Base-by-base conservation (phyloP, 2,888 invertebrate genomes). In the Pristionchus maxplancki region DNA sequence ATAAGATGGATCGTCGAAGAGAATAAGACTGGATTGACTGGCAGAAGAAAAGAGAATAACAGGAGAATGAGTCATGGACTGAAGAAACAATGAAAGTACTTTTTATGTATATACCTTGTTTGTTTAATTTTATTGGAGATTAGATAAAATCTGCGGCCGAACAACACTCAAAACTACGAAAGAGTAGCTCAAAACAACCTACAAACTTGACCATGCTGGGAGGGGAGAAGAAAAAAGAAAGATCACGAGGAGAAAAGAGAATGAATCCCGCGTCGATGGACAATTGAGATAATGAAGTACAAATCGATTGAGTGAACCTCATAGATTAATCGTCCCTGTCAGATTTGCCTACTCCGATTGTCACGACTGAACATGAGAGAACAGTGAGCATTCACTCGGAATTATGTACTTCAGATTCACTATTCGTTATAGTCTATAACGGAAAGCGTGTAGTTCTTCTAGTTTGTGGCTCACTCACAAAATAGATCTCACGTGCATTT, bases 1-100 rank as follows among this genome's bases (percentile, higher is more conserved):
- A 74, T 74, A 74, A 74, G 74, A 74, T 74, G 74, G 40, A 74
- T 74, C 74, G 74, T 40, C n/a, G n/a, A n/a, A n/a, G n/a, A n/a
- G n/a, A n/a, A n/a, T 4, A 74, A 40, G 74, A 74, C 74, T 74
- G 74, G 74, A 74, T 74, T 74, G 74, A 74, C 34, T 74, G 74
- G 74, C 20, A 74, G 40, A 37, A 44, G 74, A 74, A 74, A 74
- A 74, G 74, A 37, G 74, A 74, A 74, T 74, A 74, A 37, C 40
- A 74, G 40, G 28, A 34, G 74, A 74, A 74, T 74, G 74, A 74
- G 74, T 74, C 74, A 44, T n/a, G 74, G 40, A 28, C 62, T 62
- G 62, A 62, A 28, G 24, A 62, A 24, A 62, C 62, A 28, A 28
- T 24, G 28, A 62, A 62, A 62, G 28, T 62, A 28, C 62, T 24